A percentile compares a stretch with the other conserved stretches of the same genome.
Evolutionary conservation across 2,797 vertebrate species (phyloP).

Genomic region (Pogoniulus pusillus): DNA sequence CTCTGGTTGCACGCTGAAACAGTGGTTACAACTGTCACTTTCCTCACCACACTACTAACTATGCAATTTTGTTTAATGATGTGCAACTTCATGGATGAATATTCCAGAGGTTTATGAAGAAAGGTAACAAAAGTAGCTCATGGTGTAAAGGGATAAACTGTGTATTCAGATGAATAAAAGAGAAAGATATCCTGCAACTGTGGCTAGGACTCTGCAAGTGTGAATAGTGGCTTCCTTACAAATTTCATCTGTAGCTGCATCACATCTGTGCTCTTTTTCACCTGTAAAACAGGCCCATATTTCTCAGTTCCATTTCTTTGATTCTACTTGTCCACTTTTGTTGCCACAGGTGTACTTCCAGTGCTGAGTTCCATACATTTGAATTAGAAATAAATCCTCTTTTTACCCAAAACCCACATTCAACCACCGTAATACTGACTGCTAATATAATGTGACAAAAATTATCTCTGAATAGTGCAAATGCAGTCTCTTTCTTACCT

Average conservation of each 20-base stretch:
- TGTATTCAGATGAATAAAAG: background rate
- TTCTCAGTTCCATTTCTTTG: background rate
- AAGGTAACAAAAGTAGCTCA: background rate
- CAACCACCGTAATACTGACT: background rate
- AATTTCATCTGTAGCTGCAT: background rate
- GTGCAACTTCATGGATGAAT: background rate
- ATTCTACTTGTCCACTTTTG: background rate
- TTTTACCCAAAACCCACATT: background rate
- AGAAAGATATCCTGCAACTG: background rate
- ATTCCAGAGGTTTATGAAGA: background rate
- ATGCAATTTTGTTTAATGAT: background rate
- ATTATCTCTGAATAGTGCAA: background rate
- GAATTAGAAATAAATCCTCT: background rate
- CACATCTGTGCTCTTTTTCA: background rate
- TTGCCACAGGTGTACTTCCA: background rate
- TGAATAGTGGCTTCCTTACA: background rate
- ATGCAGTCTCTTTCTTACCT: constrained; percentile 74
- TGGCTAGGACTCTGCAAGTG: background rate
- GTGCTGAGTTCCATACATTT: background rate
- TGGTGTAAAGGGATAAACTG: background rate
- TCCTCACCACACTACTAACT: background rate
- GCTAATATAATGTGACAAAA: background rate
- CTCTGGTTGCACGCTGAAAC: background rate
- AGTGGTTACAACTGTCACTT: background rate
- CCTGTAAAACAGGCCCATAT: background rate